phyloP scores from a whole-genome alignment of 2,888 invertebrate species.

The Meloe dianella region DNA sequence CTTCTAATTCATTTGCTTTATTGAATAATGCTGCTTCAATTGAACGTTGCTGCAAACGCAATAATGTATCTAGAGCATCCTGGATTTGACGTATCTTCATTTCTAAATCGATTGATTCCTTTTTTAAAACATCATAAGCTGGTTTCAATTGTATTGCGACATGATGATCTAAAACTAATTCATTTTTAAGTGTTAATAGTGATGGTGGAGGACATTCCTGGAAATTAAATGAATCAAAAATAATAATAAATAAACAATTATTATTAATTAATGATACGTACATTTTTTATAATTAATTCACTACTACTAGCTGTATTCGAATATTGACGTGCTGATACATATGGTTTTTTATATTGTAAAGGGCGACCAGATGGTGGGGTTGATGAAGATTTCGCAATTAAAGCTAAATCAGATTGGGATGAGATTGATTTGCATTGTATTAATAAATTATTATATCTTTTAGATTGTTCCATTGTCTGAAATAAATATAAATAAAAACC shows the following conservation, averaged over 20 bases:
- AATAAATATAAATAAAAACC: constrained; percentile 35
- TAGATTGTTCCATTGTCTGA: constrained; percentile 81
- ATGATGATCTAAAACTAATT: constrained; percentile 81
- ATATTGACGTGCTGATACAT: constrained; percentile 74
- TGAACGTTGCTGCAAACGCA: constrained; percentile 78
- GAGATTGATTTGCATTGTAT: constrained; percentile 79
- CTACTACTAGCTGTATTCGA: constrained; percentile 48
- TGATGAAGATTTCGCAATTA: constrained; percentile 77
- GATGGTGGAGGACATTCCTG: constrained; percentile 76
- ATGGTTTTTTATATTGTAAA: constrained; percentile 61
- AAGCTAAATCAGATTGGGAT: constrained; percentile 75
- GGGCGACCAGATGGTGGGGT: constrained; percentile 60
- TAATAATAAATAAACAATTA: neutral
- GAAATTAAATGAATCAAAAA: constrained; percentile 20
- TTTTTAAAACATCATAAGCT: constrained; percentile 78
- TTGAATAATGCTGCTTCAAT: constrained; percentile 85
- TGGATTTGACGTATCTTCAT: constrained; percentile 86
- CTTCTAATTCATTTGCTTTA: constrained; percentile 94
- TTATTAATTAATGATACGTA: too few species aligned
- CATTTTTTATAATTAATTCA: neutral
- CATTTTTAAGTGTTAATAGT: constrained; percentile 81
- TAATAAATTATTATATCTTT: constrained; percentile 81
- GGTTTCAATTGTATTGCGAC: constrained; percentile 74
- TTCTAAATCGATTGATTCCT: constrained; percentile 84
- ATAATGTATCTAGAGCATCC: constrained; percentile 83